Base-by-base conservation (phyloP, 2,797 vertebrate species). In the Columba guinea region DNA sequence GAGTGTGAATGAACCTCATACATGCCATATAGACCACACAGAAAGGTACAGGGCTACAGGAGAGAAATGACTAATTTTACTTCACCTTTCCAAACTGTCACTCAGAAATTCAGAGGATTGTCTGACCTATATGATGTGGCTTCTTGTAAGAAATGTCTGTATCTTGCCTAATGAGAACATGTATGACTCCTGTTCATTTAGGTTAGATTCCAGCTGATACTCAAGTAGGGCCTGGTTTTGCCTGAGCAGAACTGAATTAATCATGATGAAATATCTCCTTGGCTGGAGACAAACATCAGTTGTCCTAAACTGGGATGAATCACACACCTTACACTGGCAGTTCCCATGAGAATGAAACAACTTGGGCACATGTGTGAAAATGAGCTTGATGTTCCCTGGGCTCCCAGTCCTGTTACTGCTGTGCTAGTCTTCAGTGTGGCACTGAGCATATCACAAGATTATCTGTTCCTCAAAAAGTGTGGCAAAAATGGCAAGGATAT, bases 301-400 rank as follows among this genome's bases (percentile, higher is more conserved):
- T 60, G 15, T 35, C 37, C 28, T 73, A 65, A 82, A 82, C 5
- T 0, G 1, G 27, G 23, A 48, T 35, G 41, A 90, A 48, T 39
- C 19, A 49, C 46, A 68, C 13, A 55, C 32, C 27, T 48, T n/a
- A 34, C 53, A n/a, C 39, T 37, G 35, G 6, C 56, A 77, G 44
- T 19, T 84, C 35, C 52, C 20, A 11, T 4, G 9, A 28, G 39
- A 20, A 73, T n/a, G 48, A 49, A 64, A 26, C 11, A 59, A 21
- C 17, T 41, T 20, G n/a, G 21, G 22, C 68, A 76, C 1, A 0
- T 10, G 16, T 0, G 1, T 21, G 30, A 30, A 75, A 39, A 26
- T 8, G 39, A 68, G 32, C 7, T 37, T 30, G 75, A 4, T 0
- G 0, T 39, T 44, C 53, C n/a, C 48, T 69, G 39, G 52, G 28